These are phyloP conservation scores for Subanguina moxae DNA, from an alignment of 1,140 invertebrate genomes.

Conservation along the genomic window DNA sequence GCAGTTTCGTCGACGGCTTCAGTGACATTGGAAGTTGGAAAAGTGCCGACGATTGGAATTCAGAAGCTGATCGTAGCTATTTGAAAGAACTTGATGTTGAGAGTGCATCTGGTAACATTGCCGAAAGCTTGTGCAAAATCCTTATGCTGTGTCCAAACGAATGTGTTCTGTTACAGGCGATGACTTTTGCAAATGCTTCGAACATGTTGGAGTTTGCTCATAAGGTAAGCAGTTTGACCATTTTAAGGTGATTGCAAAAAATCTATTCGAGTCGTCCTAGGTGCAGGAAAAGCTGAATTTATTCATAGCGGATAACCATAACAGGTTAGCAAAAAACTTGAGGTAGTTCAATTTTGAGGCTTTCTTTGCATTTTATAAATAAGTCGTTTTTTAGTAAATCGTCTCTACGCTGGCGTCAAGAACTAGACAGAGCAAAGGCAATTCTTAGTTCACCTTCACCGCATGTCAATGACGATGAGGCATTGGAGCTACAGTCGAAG, in stretches of 20 bases:
- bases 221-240: not conserved
- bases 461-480: too few relatives aligned
- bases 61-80: not conserved
- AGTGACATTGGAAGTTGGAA: too few relatives aligned
- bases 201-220: not conserved
- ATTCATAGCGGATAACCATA: not conserved
- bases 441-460: not conserved
- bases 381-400: not conserved
- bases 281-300: not conserved
- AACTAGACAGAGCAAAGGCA: not conserved
- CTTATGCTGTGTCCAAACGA: not conserved
- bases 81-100: not conserved
- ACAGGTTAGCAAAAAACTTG: not conserved
- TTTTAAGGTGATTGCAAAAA: too few relatives aligned
- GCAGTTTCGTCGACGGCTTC: too few relatives aligned
- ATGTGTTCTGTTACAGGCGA: not conserved
- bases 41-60: not conserved
- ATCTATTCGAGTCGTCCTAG: too few relatives aligned
- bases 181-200: not conserved
- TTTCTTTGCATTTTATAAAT: not conserved
- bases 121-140: constrained; percentile 3
- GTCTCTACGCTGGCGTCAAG: too few relatives aligned
- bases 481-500: too few relatives aligned
- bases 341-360: not conserved
- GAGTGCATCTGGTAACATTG: not conserved